A percentile compares a stretch with the other conserved stretches of the same genome.
Conservation (phyloP, 2,888 invertebrate species). For the Lordiphosa andalusiaca region DNA sequence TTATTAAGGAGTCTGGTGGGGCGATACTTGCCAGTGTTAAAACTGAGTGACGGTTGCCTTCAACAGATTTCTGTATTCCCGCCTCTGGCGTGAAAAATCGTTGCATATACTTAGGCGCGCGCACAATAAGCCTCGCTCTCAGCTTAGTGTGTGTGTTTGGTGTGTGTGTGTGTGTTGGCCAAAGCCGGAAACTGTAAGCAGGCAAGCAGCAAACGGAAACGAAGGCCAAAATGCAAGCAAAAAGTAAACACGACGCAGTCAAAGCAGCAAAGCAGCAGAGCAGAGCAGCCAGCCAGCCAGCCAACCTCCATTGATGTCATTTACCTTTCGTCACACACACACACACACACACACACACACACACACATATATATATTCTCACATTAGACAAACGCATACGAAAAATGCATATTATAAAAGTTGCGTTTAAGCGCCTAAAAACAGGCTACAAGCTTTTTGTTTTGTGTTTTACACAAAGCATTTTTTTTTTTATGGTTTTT, state of each 20-base stretch:
- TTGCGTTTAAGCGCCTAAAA: slow-evolving; percentile 13
- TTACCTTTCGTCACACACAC: slow-evolving; percentile 61
- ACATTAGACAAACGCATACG: slow-evolving; percentile 14
- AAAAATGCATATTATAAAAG: slow-evolving; percentile 18
- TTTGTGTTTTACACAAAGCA: background rate
- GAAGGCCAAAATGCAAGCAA: slow-evolving; percentile 54
- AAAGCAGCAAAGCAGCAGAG: slow-evolving; percentile 8
- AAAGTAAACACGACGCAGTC: slow-evolving; percentile 33
- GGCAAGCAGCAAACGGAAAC: slow-evolving; percentile 71
- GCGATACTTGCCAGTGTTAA: too few relatives aligned
- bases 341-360: slow-evolving; percentile 42
- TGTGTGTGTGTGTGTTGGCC: slow-evolving; percentile 37
- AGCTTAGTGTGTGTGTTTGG: background rate
- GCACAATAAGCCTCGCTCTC: slow-evolving; percentile 43
- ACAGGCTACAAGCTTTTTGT: slow-evolving; percentile 19
- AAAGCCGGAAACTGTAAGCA: slow-evolving; percentile 71
- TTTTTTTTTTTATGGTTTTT: background rate
- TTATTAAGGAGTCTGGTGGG: too few relatives aligned
- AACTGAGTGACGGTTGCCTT: background rate
- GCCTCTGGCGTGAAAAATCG: slow-evolving; percentile 21
- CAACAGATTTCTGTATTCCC: slow-evolving; percentile 12
- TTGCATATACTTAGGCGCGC: slow-evolving; percentile 65
- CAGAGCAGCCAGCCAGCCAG: slow-evolving; percentile 38
- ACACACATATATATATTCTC: slow-evolving; percentile 10
- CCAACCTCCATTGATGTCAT: slow-evolving; percentile 72